Evolutionary conservation across 2,888 invertebrate species (phyloP), one percentile per base, ranked within the genome.

Genomic region (Tetanocera ferruginea): DNA sequence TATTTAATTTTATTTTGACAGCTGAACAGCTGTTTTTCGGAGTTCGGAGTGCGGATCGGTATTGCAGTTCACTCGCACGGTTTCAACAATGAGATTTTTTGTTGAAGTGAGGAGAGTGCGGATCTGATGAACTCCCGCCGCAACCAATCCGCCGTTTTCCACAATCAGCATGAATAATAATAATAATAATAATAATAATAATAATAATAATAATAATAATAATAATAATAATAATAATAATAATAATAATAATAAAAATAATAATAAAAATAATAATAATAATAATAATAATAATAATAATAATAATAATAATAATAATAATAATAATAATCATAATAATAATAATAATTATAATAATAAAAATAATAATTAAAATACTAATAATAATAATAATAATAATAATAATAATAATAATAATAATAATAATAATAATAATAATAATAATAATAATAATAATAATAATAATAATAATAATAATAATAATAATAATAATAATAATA

Each of bases 171-270:
- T 31, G 64, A 17, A 25, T 70, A 70, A 70, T 70, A 49, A 28
- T 31, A 75, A 49, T 64, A 71, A 62, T 37, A 57, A 70, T 70
- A 49, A 70, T 49, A 49, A 37, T 43, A 70, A 37, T 19, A 43
- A 52, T 52, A 52, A 52, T 52, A 52, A 52, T 52, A 52, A 52
- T 52, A 52, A 52, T 52, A 52, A 52, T 52, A 52, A 52, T 52
- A 52, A 52, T 52, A 52, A 52, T 52, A 52, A 52, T 52, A 52
- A 52, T 52, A 52, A 52, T 52, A 52, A 52, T 52, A 52, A 52
- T 52, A 52, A 52, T 52, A 52, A 52, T 52, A 52, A 52, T 52
- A 52, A 52, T 52, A 52, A 52, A 5, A 52, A 52, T 52, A 52
- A 52, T 52, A 52, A 52, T 52, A 52, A 52, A 5, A 52, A 52